Evolutionary conservation across 92 coral and sea anemone species (phyloP).

Genomic region (Siderastrea radians): DNA sequence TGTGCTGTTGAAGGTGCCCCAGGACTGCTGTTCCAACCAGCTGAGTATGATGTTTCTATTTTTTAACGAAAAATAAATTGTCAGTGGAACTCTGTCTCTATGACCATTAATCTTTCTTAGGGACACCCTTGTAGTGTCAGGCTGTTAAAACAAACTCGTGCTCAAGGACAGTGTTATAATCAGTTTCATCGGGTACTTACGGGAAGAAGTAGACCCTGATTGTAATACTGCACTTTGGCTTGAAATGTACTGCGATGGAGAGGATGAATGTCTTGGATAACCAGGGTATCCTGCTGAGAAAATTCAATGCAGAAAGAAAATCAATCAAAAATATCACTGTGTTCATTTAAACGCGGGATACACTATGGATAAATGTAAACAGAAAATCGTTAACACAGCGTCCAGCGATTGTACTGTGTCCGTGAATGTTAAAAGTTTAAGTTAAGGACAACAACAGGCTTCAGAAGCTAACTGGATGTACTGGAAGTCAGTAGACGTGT

Average conservation of each 20-base stretch:
- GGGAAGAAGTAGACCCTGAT: neutral
- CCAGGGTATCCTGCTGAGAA: slow-evolving; percentile 17
- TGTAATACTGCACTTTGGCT: slow-evolving; percentile 13
- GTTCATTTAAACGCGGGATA: too few relatives aligned
- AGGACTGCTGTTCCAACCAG: slow-evolving; percentile 12
- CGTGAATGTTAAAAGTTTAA: neutral
- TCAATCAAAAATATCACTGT: too few relatives aligned
- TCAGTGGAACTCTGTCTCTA: neutral
- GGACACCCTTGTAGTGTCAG: neutral
- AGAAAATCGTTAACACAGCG: too few relatives aligned
- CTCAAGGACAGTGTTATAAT: neutral
- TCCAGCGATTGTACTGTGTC: too few relatives aligned
- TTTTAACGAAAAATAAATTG: neutral
- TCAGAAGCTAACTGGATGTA: neutral
- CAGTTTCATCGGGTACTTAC: slow-evolving; percentile 2
- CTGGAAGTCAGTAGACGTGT: neutral
- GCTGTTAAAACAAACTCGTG: neutral
- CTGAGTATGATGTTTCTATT: slow-evolving; percentile 24
- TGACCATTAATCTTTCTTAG: neutral
- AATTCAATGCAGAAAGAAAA: neutral
- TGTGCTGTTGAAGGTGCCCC: neutral
- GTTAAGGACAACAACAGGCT: neutral
- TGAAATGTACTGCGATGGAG: slow-evolving; percentile 9
- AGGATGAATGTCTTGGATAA: slow-evolving; percentile 16
- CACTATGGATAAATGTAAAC: too few relatives aligned